Conservation (phyloP, 2,113 vertebrate species). For the Daphoenositta chrysoptera region DNA sequence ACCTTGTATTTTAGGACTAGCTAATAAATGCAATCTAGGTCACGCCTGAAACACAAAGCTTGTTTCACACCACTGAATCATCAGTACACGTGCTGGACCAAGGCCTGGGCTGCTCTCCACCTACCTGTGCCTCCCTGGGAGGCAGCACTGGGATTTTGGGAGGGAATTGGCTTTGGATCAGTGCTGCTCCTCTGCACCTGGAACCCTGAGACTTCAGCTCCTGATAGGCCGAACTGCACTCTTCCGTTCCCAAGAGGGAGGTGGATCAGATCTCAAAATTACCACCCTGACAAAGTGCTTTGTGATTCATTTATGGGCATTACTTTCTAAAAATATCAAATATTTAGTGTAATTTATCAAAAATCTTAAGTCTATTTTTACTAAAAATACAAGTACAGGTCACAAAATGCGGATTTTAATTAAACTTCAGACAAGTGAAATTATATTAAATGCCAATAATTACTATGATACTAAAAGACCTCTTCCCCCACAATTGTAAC, state of each 20-base stretch:
- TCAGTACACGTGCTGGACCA: conserved; percentile 11
- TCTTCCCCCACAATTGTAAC: background rate
- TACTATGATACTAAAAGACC: background rate
- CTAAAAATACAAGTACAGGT: background rate
- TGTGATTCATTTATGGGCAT: background rate
- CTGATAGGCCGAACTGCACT: background rate
- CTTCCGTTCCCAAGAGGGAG: background rate
- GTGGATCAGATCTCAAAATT: background rate
- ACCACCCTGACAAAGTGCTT: background rate
- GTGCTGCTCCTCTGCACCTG: background rate
- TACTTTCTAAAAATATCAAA: background rate
- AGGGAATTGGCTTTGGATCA: background rate
- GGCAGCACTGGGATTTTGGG: background rate
- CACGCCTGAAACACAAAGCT: conserved; percentile 40
- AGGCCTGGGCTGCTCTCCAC: conserved; percentile 3
- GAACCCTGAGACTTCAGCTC: background rate
- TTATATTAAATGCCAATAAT: background rate
- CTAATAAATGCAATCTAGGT: conserved; percentile 54
- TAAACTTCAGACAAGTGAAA: background rate
- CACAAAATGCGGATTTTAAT: background rate
- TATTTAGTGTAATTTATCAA: background rate
- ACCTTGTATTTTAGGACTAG: conserved; percentile 63
- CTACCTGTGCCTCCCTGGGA: background rate
- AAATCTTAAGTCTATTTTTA: background rate
- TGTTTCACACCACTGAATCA: background rate